A percentile compares a stretch with the other conserved stretches of the same genome.
These are phyloP conservation scores for Arion vulgaris DNA, from an alignment of 1,140 invertebrate species.

Conservation along the genomic window DNA sequence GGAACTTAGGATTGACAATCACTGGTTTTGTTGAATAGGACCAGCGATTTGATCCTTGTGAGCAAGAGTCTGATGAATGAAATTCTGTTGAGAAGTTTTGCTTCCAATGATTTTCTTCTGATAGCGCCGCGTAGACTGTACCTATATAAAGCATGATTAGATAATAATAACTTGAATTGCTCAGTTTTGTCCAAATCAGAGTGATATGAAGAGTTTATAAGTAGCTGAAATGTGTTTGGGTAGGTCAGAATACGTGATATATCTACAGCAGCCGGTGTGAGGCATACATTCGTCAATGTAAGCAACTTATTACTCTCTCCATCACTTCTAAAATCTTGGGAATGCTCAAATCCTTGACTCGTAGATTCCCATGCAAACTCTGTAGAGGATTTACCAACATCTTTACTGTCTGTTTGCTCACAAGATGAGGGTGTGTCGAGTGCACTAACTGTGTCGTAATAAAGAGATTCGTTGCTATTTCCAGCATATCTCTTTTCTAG, in stretches of 20 bases:
- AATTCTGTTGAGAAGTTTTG: neutral
- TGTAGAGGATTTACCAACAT: neutral
- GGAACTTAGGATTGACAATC: neutral
- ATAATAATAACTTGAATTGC: too few relatives aligned
- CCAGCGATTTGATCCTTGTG: neutral
- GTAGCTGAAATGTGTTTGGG: too few relatives aligned
- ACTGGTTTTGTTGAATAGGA: neutral
- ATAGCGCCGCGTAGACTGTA: neutral
- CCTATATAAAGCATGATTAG: too few relatives aligned
- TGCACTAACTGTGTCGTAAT: slow-evolving; percentile 5
- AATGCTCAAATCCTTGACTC: neutral
- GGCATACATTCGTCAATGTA: neutral
- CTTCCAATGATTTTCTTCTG: neutral
- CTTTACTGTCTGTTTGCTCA: neutral
- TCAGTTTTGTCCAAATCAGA: neutral
- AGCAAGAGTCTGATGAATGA: neutral
- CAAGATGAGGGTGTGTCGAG: neutral
- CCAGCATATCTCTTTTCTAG: neutral
- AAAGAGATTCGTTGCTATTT: neutral
- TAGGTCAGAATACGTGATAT: too few relatives aligned
- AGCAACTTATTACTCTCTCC: neutral
- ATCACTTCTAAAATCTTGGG: neutral
- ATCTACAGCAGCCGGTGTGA: too few relatives aligned
- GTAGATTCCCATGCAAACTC: neutral
- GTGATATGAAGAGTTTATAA: neutral